Evolutionary conservation across 2,888 invertebrate genomes (phyloP).

Genomic region (Diploptera punctata): DNA sequence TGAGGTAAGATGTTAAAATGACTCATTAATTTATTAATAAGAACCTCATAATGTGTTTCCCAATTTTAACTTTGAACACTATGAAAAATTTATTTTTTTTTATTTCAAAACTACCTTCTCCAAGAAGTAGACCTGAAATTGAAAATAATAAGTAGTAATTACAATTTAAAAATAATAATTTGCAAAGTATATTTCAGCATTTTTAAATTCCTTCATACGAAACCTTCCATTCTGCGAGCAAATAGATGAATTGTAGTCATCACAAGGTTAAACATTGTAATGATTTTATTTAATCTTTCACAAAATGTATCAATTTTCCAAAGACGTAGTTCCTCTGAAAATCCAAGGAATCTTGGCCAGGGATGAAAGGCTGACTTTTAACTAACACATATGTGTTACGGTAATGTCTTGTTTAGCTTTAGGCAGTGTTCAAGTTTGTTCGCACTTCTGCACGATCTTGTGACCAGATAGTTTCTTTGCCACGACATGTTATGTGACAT

Average conservation of each 20-base stretch:
- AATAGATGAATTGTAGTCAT: conserved; percentile 87
- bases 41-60: no score
- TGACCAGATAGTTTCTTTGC: conserved; percentile 90
- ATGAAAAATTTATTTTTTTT: no score
- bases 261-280: conserved; percentile 89
- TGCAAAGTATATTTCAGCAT: no score
- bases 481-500: conserved; percentile 86
- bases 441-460: conserved; percentile 78
- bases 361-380: conserved; percentile 67
- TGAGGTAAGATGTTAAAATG: no score
- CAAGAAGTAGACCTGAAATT: conserved; percentile 66
- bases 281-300: conserved; percentile 83
- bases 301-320: conserved; percentile 95
- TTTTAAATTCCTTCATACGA: no score
- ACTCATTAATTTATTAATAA: no score
- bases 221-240: conserved; percentile 81
- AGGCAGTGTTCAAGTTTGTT: conserved; percentile 85
- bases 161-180: no score
- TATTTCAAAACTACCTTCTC: no score
- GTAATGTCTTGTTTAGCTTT: conserved; percentile 84
- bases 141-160: neutral
- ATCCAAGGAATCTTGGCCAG: conserved; percentile 76
- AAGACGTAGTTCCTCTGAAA: conserved; percentile 98
- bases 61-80: no score
- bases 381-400: conserved; percentile 76